Evolutionary conservation across 2,888 invertebrate genomes (phyloP).

Genomic region (Sipunculus nudus): DNA sequence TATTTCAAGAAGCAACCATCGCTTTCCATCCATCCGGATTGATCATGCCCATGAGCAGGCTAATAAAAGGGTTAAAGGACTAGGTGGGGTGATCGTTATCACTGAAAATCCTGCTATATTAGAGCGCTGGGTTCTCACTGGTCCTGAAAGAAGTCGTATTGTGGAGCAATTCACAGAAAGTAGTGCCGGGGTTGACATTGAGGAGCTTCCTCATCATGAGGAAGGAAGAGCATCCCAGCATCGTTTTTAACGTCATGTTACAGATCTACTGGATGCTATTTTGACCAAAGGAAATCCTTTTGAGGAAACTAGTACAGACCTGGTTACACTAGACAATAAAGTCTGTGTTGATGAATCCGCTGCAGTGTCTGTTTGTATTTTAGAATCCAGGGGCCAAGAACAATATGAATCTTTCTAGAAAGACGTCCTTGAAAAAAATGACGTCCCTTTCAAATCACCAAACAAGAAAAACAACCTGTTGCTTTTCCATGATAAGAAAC

Average conservation of each 20-base stretch:
- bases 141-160: conserved; percentile 8
- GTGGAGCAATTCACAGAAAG: conserved; percentile 13
- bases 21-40: conserved; percentile 15
- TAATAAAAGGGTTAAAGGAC: conserved; percentile 26
- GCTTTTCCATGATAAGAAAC: conserved; percentile 14
- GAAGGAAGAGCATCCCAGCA: conserved; percentile 20
- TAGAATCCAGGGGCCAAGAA: neutral
- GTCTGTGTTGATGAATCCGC: neutral
- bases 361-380: neutral
- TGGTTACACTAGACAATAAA: neutral
- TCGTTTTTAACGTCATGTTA: conserved; percentile 16
- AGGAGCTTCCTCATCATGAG: conserved; percentile 20
- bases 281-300: conserved; percentile 4
- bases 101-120: conserved; percentile 18
- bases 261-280: conserved; percentile 17
- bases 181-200: conserved; percentile 4
- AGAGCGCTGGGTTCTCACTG: conserved; percentile 13
- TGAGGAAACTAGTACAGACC: neutral
- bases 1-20: conserved; percentile 24
- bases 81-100: conserved; percentile 10
- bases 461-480: conserved; percentile 16
- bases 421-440: conserved; percentile 12
- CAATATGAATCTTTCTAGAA: conserved; percentile 3
- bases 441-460: conserved; percentile 13
- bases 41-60: conserved; percentile 26